A percentile compares a stretch with the other conserved stretches of the same genome.
These are phyloP conservation scores for Clarias macrocephalus DNA, from an alignment of 2,113 vertebrate species.

Conservation along the genomic window DNA sequence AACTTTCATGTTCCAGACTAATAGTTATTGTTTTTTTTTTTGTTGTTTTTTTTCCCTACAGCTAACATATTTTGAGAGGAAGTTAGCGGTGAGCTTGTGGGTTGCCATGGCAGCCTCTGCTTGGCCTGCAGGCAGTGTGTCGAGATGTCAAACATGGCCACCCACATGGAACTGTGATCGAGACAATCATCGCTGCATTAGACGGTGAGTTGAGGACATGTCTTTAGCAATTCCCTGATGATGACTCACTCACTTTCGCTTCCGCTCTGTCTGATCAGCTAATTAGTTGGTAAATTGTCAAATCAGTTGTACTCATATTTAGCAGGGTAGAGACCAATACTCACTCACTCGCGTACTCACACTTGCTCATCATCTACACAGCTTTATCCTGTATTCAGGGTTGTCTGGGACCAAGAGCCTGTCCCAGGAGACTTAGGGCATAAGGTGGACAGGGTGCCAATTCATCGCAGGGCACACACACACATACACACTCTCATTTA, in stretches of 20 bases:
- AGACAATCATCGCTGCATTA: slow-evolving; percentile 37
- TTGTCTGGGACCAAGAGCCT: too few relatives aligned
- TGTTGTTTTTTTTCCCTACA: neutral
- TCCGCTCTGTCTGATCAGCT: neutral
- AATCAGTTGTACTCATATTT: neutral
- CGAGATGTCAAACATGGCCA: slow-evolving; percentile 51
- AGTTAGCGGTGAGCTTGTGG: slow-evolving; percentile 18
- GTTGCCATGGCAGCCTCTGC: slow-evolving; percentile 54
- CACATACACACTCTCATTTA: too few relatives aligned
- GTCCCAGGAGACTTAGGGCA: too few relatives aligned
- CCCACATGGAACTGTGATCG: slow-evolving; percentile 36
- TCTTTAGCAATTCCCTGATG: neutral
- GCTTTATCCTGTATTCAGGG: too few relatives aligned
- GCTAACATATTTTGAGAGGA: slow-evolving; percentile 17
- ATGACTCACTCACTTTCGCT: neutral
- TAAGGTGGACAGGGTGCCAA: too few relatives aligned
- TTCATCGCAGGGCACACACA: too few relatives aligned
- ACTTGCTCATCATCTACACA: too few relatives aligned
- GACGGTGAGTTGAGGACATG: slow-evolving; percentile 26
- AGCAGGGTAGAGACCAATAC: neutral
- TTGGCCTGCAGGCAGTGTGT: slow-evolving; percentile 43
- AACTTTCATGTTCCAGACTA: slow-evolving; percentile 3
- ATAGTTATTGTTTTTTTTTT: neutral
- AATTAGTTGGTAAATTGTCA: neutral
- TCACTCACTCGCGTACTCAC: too few relatives aligned